Evolutionary conservation across 1,140 invertebrate species (phyloP).

Genomic region (Paraescarpia echinospica): DNA sequence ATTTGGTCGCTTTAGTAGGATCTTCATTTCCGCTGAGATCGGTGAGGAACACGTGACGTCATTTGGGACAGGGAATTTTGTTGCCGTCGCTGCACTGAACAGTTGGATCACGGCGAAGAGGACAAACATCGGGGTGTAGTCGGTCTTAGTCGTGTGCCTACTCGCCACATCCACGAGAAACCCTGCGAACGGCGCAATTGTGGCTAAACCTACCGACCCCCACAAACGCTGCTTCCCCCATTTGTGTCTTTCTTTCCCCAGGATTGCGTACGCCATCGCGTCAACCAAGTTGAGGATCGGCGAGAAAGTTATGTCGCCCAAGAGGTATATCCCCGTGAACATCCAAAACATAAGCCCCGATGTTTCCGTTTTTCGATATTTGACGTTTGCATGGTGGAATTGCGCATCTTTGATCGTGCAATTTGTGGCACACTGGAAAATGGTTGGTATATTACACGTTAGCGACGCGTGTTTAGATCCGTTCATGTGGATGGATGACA

Average conservation of each 20-base stretch:
- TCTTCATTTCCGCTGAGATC: background rate
- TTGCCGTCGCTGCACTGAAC: constrained; percentile 35
- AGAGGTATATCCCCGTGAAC: constrained; percentile 34
- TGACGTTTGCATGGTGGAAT: no score
- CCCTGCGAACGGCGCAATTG: constrained; percentile 40
- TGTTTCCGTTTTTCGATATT: no score
- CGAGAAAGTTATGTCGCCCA: constrained; percentile 31
- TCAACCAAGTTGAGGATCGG: constrained; percentile 38
- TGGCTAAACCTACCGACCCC: constrained; percentile 37
- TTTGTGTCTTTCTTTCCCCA: constrained; percentile 35
- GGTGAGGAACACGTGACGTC: no score
- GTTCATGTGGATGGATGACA: no score
- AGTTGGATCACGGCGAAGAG: constrained; percentile 43
- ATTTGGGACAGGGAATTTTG: background rate
- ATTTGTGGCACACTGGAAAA: no score
- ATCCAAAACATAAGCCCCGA: constrained; percentile 36
- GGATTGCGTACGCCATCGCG: constrained; percentile 35
- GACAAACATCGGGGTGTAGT: constrained; percentile 23
- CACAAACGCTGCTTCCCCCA: constrained; percentile 79
- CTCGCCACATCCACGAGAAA: constrained; percentile 41
- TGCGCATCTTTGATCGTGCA: no score
- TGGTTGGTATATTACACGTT: no score
- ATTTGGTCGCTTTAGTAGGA: background rate
- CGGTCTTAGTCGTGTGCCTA: constrained; percentile 20
- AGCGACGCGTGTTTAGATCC: no score